Base-by-base conservation (phyloP, 2,797 vertebrate species). In the Arnoldichthys spilopterus region DNA sequence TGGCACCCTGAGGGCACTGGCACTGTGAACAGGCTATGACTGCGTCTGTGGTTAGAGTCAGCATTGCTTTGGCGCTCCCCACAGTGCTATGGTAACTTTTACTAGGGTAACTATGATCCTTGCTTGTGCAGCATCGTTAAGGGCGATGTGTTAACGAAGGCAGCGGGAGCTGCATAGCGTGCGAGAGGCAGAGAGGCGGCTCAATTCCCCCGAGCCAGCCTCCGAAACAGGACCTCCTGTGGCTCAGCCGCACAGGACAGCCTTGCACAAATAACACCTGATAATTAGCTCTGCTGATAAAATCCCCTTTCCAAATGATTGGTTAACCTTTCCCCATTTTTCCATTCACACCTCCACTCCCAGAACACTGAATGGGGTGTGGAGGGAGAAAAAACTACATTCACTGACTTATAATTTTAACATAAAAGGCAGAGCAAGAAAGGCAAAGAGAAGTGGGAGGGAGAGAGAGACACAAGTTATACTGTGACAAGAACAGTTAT, bases 291-390 rank as follows among this genome's bases (percentile, higher is more conserved):
- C 6, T 62, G 79, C 81, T 71, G 75, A 82, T 87, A 85, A 87
- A 84, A 83, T 82, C 56, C 0, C 40, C 43, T 72, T 87, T 82
- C 49, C 72, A 64, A 64, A 75, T 84, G 82, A 86, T 80, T 79
- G 82, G 82, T 76, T 83, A 89, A 88, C 85, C 82, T 79, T 72
- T 74, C 79, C 43, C 49, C 71, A 37, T 56, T 87, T 62, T 87
- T 88, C 86, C 86, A 91, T 91, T 90, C 85, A 84, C 90, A 90
- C 88, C 88, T 90, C 62, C 20, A 28, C 72, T 78, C 70, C 77
- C 64, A 64, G 64, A 69, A 32, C 72, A 45, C 56, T 74, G 77
- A 81, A 76, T 72, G 76, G 74, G 77, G 59, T 22, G 12, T 32
- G 56, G 49, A 72, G 40, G 13, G 4, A 72, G 70, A 28, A 66